Evolutionary conservation across 2,888 invertebrate species (phyloP), one percentile per base, ranked within the genome.

Genomic region (Amphipyra tragopoginis): DNA sequence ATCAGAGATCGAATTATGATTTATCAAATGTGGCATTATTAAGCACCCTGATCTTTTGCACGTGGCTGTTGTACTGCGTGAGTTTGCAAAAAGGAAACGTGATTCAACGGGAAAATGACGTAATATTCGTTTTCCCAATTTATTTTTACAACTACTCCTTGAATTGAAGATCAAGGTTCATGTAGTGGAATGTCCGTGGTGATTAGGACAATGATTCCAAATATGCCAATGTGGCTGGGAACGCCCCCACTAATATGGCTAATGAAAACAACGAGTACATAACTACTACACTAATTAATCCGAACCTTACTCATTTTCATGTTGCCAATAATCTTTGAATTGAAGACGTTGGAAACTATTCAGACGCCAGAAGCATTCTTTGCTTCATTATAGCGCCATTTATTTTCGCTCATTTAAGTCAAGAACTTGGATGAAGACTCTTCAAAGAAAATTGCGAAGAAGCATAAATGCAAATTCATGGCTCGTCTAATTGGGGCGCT

Each of bases 131-230:
- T 72, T 48, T 42, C 5, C 26, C n/a, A 57, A 26, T 53, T 40
- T 47, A 26, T 65, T 26, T 49, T 55, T 45, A 51, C 44, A 48
- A 44, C 51, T 51, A 50, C 61, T 62, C 26, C 21, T 15, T 40
- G 66, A 72, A 72, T 69, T 65, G 56, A 65, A 67, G 70, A 61
- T 65, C 76, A 77, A 72, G 59, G 79, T 72, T 75, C 65, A 62
- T 57, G 53, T 15, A 65, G 47, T 49, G 69, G 72, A 72, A 78
- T 72, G 72, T 72, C 45, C n/a, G 40, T 42, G 55, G 40, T 51
- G 65, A 79, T 70, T 70, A 72, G 57, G 40, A 62, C 79, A 75
- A 78, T 59, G 45, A 65, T 72, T 67, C 54, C 61, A 78, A 75
- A 72, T 77, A 79, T 63, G 56, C 54, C 72, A 75, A 67, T 70